Evolutionary conservation across 2,888 invertebrate species (phyloP).

Genomic region (Gari tellinella): DNA sequence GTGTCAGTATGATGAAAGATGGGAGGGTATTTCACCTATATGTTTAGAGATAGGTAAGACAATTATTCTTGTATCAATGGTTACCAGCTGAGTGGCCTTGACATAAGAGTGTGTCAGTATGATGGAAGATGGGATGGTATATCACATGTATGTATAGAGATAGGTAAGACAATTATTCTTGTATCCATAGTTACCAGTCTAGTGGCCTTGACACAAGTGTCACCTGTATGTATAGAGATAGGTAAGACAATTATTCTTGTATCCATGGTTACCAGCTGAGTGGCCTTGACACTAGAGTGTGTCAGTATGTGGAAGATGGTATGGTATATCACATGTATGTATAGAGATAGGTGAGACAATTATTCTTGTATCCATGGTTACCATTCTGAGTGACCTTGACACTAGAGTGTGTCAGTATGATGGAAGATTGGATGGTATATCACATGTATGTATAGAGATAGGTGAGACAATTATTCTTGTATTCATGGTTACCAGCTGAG

Average conservation of each 20-base stretch:
- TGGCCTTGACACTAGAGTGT: constrained; percentile 16
- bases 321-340: constrained; percentile 18
- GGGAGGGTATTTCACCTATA: constrained; percentile 14
- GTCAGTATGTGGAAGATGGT: constrained; percentile 34
- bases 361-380: no score
- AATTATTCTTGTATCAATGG: constrained; percentile 24
- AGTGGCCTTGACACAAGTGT: no score
- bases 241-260: no score
- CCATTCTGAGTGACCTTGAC: no score
- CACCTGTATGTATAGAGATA: no score
- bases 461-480: constrained; percentile 21
- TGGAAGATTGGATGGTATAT: no score
- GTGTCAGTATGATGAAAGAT: constrained; percentile 16
- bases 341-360: constrained; percentile 22
- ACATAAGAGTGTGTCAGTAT: constrained; percentile 8
- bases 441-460: no score
- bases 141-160: constrained; percentile 3
- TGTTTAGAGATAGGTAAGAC: constrained; percentile 19
- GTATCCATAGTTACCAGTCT: no score
- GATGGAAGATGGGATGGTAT: constrained; percentile 14
- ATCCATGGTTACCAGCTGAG: constrained; percentile 22
- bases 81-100: constrained; percentile 7
- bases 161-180: no score
- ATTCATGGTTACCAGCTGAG: constrained; percentile 21
- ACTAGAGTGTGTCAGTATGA: no score